Percentiles rank a stretch among this genome's conserved stretches.
Conservation (phyloP, 2,113 vertebrate genomes). For the Theropithecus gelada region DNA sequence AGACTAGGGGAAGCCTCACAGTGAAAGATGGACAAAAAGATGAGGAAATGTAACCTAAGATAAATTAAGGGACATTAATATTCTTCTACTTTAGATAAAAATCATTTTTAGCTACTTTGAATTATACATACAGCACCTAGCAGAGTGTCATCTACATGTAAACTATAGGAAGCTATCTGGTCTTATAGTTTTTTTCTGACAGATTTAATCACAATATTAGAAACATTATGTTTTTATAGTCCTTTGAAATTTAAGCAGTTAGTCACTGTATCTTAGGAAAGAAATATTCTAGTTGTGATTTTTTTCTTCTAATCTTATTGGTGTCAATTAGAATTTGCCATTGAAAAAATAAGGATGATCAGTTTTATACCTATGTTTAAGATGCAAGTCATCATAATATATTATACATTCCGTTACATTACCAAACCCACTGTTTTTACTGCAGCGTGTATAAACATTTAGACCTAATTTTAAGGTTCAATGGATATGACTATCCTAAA, state of each 20-base stretch:
- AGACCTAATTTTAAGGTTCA: constrained; percentile 19
- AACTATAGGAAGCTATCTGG: constrained; percentile 11
- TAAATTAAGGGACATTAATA: neutral
- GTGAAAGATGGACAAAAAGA: neutral
- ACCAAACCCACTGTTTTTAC: neutral
- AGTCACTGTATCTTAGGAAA: constrained; percentile 6
- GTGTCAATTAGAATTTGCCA: constrained; percentile 38
- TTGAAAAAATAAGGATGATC: constrained; percentile 33
- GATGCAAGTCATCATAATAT: neutral
- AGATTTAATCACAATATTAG: constrained; percentile 36
- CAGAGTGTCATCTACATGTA: neutral
- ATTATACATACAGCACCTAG: neutral
- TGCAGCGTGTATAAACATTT: constrained; percentile 23
- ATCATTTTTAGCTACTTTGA: constrained; percentile 16
- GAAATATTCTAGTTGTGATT: constrained; percentile 11
- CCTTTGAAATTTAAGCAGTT: constrained; percentile 51
- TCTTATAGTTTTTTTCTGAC: constrained; percentile 26
- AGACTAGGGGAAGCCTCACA: neutral
- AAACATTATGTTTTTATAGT: constrained; percentile 34
- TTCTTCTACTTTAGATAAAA: constrained; percentile 22
- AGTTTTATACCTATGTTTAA: constrained; percentile 38
- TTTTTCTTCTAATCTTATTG: neutral
- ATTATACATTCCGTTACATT: constrained; percentile 32
- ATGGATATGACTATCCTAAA: neutral
- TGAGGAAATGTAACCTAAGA: neutral